These are phyloP conservation scores for Ceyx margarethae DNA, from an alignment of 2,113 vertebrate species.

Conservation along the genomic window DNA sequence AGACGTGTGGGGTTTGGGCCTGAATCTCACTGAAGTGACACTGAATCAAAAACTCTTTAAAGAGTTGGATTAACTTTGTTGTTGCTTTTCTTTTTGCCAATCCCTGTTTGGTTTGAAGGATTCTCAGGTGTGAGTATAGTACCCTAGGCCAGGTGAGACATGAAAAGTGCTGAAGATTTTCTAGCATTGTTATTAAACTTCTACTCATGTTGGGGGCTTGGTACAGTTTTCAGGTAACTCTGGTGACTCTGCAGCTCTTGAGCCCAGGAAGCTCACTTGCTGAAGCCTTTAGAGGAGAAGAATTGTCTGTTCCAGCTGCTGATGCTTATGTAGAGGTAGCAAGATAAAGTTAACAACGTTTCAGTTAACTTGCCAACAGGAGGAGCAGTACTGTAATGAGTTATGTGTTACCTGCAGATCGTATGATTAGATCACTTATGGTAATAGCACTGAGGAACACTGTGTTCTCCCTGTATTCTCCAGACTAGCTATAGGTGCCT, in stretches of 20 bases:
- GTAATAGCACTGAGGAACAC: not conserved
- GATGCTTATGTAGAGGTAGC: not conserved
- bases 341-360: not conserved
- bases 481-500: not conserved
- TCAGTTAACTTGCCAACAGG: not conserved
- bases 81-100: not conserved
- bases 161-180: not conserved
- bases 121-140: not conserved
- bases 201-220: not conserved
- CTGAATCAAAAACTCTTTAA: not conserved
- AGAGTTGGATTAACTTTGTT: not conserved
- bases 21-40: not conserved
- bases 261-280: not conserved
- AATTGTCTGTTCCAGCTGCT: not conserved
- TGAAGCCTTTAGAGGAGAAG: not conserved
- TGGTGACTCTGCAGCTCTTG: not conserved
- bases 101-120: not conserved
- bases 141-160: not conserved
- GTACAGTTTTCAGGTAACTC: not conserved
- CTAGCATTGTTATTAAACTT: not conserved
- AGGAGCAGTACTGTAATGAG: not conserved
- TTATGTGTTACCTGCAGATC: not conserved
- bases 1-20: not conserved
- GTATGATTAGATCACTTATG: not conserved
- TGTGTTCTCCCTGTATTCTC: rapidly evolving